A percentile compares a stretch with the other conserved stretches of the same genome.
These are phyloP conservation scores for Jordanella pulchra DNA, from an alignment of 2,797 vertebrate species.

Conservation along the genomic window DNA sequence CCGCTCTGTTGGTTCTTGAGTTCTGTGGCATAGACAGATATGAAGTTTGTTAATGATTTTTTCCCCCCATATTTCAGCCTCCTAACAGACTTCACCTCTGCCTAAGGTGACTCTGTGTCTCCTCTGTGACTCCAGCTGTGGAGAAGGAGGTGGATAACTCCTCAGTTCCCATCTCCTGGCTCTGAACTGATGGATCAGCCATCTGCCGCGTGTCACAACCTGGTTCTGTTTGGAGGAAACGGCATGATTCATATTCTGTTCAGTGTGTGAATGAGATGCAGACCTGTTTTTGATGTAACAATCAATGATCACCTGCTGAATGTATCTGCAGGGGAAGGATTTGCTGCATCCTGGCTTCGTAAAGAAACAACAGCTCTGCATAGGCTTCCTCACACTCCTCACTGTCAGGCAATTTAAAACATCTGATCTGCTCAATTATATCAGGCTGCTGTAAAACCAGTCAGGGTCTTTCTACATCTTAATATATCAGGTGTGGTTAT, in stretches of 20 bases:
- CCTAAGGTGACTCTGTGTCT: slow-evolving; percentile 31
- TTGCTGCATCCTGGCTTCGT: slow-evolving; percentile 66
- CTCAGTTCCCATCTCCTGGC: slow-evolving; percentile 51
- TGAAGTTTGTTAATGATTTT: background rate
- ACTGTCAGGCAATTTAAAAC: slow-evolving; percentile 78
- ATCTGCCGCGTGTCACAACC: slow-evolving; percentile 35
- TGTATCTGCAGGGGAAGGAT: slow-evolving; percentile 39
- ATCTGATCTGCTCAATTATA: slow-evolving; percentile 7
- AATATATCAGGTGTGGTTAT: slow-evolving; percentile 22
- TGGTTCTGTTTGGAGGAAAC: slow-evolving; percentile 50
- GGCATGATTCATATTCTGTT: slow-evolving; percentile 19
- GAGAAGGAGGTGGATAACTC: slow-evolving; percentile 74
- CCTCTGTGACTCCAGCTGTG: slow-evolving; percentile 65
- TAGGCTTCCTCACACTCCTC: slow-evolving; percentile 86
- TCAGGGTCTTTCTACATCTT: background rate
- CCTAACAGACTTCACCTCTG: slow-evolving; percentile 57
- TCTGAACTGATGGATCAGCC: slow-evolving; percentile 38
- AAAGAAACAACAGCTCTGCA: slow-evolving; percentile 79
- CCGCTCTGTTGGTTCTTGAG: slow-evolving; percentile 46
- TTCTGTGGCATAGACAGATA: slow-evolving; percentile 42
- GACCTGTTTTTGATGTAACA: slow-evolving; percentile 32
- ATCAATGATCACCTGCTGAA: slow-evolving; percentile 59
- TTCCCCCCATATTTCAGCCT: background rate
- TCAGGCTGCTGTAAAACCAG: background rate
- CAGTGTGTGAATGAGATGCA: slow-evolving; percentile 14